Conservation (phyloP, 2,113 vertebrate genomes). For the Ammodramus savannarum region DNA sequence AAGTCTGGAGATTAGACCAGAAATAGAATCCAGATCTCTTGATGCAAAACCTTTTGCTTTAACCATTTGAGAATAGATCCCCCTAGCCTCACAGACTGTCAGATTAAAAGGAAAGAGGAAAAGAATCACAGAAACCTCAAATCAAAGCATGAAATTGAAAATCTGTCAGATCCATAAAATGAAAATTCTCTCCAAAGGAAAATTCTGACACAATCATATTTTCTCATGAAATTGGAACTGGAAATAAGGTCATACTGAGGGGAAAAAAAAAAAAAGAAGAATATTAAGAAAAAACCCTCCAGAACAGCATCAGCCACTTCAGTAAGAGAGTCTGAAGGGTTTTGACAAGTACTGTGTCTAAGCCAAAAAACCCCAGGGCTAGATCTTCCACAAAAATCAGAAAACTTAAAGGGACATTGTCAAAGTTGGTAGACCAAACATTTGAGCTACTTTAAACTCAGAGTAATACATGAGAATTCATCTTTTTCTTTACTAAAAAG, state of each 20-base stretch:
- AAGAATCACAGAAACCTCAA: constrained; percentile 66
- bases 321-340: constrained; percentile 33
- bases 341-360: constrained; percentile 55
- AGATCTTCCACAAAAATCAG: constrained; percentile 11
- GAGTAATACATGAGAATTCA: not conserved
- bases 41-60: not conserved
- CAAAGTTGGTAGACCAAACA: constrained; percentile 41
- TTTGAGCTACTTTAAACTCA: constrained; percentile 16
- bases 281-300: not conserved
- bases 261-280: not conserved
- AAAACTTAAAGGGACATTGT: constrained; percentile 53
- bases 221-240: constrained; percentile 46
- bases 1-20: constrained; percentile 13
- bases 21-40: constrained; percentile 14
- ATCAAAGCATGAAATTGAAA: constrained; percentile 72
- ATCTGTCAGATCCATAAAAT: constrained; percentile 71
- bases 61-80: constrained; percentile 51
- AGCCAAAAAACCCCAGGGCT: constrained; percentile 46
- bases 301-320: constrained; percentile 20
- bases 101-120: constrained; percentile 56
- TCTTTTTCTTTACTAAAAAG: constrained; percentile 5
- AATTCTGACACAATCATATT: constrained; percentile 63
- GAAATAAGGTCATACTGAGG: constrained; percentile 51
- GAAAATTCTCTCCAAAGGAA: constrained; percentile 69
- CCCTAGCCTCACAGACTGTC: constrained; percentile 51